Percentiles rank a stretch among this genome's conserved stretches.
phyloP scores from a whole-genome alignment of 2,888 invertebrate genomes.

The Scaptomyza flava region DNA sequence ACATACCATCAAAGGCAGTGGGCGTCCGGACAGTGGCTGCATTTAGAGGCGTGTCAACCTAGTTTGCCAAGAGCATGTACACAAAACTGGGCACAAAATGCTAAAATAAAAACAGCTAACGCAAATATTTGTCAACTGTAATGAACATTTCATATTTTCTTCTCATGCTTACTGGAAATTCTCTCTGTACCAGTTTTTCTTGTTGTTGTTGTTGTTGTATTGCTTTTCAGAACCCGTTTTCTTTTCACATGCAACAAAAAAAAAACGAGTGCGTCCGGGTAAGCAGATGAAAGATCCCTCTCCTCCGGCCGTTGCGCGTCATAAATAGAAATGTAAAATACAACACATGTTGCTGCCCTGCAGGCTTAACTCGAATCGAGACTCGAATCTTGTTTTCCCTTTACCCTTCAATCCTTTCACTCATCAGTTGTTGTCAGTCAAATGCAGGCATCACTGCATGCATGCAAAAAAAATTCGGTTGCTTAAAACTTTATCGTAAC shows the following conservation, averaged over 20 bases:
- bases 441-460: slow-evolving; percentile 23
- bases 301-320: slow-evolving; percentile 10
- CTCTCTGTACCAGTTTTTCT: slow-evolving; percentile 5
- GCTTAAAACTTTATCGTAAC: not conserved
- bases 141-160: slow-evolving; percentile 78
- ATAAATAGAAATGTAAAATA: slow-evolving; percentile 77
- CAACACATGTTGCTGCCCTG: slow-evolving; percentile 73
- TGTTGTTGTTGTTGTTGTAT: slow-evolving; percentile 26
- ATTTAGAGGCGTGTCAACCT: slow-evolving; percentile 41
- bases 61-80: slow-evolving; percentile 51
- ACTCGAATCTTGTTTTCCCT: not conserved
- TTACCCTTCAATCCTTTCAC: not conserved
- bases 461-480: not conserved
- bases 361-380: slow-evolving; percentile 45
- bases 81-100: slow-evolving; percentile 63
- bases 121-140: slow-evolving; percentile 80
- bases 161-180: slow-evolving; percentile 35
- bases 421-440: slow-evolving; percentile 41
- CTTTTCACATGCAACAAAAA: slow-evolving; percentile 61
- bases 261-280: slow-evolving; percentile 47
- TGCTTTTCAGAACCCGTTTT: slow-evolving; percentile 74
- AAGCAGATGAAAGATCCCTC: slow-evolving; percentile 23
- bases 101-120: slow-evolving; percentile 53
- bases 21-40: not conserved
- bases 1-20: slow-evolving; percentile 38